Conservation (phyloP, 2,797 vertebrate species). For the Ptychobarbus kaznakovi region DNA sequence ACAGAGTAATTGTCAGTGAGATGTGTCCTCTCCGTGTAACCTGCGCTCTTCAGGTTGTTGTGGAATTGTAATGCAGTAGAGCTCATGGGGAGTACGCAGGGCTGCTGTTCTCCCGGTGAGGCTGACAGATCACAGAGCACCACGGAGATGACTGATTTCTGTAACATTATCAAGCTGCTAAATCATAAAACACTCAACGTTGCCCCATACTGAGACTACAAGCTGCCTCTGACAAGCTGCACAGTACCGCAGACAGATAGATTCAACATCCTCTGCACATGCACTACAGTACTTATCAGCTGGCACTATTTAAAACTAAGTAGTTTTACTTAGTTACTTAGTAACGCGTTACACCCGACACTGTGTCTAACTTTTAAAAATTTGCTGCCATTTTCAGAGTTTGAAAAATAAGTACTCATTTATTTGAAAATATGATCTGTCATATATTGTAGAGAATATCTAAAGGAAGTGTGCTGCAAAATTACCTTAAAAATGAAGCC, state of each 20-base stretch:
- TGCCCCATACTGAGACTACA: conserved; percentile 42
- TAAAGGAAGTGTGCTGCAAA: too few relatives aligned
- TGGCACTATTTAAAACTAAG: conserved; percentile 4
- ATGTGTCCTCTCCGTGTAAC: conserved; percentile 2
- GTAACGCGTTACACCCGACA: too few relatives aligned
- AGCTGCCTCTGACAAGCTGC: conserved; percentile 33
- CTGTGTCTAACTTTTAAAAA: neutral
- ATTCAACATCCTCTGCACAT: conserved; percentile 19
- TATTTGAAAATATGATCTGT: neutral
- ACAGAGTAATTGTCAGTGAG: conserved; percentile 31
- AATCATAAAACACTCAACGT: conserved; percentile 49
- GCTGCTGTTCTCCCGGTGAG: conserved; percentile 61
- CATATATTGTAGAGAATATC: neutral
- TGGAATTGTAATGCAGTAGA: conserved; percentile 26
- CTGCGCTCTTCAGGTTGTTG: conserved; percentile 24
- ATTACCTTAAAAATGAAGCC: too few relatives aligned
- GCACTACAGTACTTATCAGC: conserved; percentile 12
- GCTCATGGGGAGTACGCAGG: neutral
- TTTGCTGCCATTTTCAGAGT: neutral
- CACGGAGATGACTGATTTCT: conserved; percentile 58
- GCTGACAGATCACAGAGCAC: conserved; percentile 66
- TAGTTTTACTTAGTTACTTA: too few relatives aligned
- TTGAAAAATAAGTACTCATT: neutral
- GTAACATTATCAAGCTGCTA: conserved; percentile 58
- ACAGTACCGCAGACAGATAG: conserved; percentile 24